Conservation (phyloP, 2,113 vertebrate genomes). For the Anolis carolinensis region DNA sequence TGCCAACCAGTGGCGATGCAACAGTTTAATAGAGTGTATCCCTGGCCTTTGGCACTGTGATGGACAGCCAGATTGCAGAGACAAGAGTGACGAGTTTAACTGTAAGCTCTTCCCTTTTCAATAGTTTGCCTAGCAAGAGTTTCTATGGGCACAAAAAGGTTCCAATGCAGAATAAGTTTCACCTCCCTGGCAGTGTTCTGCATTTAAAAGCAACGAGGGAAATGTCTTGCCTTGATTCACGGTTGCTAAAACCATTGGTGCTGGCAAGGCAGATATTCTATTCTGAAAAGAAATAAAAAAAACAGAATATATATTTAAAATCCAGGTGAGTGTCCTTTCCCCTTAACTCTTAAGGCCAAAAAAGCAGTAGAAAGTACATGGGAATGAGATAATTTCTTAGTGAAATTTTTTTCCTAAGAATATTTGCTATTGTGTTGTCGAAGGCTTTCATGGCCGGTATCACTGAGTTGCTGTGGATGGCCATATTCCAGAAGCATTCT, state of each 20-base stretch:
- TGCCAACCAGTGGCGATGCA: conserved; percentile 81
- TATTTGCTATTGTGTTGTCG: no score
- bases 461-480: no score
- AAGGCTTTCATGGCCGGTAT: no score
- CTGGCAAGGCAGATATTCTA: not conserved
- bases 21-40: conserved; percentile 75
- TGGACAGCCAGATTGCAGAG: conserved; percentile 79
- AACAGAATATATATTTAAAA: not conserved
- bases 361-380: not conserved
- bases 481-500: no score
- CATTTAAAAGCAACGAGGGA: not conserved
- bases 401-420: no score
- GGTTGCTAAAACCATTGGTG: not conserved
- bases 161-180: not conserved
- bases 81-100: conserved; percentile 80
- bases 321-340: no score
- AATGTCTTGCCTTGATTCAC: not conserved
- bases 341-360: not conserved
- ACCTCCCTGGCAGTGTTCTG: not conserved
- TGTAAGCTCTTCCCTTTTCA: conserved; percentile 76
- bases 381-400: not conserved
- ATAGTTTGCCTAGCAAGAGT: not conserved
- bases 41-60: conserved; percentile 86
- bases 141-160: no score
- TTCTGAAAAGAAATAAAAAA: not conserved